Evolutionary conservation across 2,797 vertebrate genomes (phyloP).

Genomic region (Bufotes viridis): DNA sequence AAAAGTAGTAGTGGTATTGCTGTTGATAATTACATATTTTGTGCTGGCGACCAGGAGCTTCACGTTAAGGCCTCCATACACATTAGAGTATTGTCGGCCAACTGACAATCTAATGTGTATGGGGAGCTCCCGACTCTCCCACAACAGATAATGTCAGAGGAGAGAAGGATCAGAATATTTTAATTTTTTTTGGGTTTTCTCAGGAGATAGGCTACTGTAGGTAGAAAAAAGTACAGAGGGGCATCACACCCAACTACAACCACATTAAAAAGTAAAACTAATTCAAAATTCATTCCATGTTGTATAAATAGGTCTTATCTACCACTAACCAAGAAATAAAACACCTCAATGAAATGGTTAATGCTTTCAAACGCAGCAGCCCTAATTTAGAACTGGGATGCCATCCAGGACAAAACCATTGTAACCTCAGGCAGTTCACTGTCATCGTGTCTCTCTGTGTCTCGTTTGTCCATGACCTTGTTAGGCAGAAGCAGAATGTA

Average conservation of each 20-base stretch:
- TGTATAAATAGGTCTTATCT: not conserved
- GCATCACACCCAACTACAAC: not conserved
- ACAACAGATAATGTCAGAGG: too few species aligned
- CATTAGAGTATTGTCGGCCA: too few species aligned
- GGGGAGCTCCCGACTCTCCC: too few species aligned
- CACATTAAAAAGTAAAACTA: not conserved
- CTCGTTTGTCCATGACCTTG: constrained; percentile 23
- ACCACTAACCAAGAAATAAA: not conserved
- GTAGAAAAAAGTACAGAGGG: too few species aligned
- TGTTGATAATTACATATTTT: too few species aligned
- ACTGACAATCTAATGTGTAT: too few species aligned
- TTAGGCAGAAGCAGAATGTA: not conserved
- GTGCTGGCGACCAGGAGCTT: too few species aligned
- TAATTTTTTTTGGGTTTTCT: too few species aligned
- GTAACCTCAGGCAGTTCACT: constrained; percentile 27
- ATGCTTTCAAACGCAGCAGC: not conserved
- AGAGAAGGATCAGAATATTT: too few species aligned
- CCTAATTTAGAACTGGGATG: constrained; percentile 34
- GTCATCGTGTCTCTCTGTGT: constrained; percentile 48
- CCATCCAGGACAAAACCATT: constrained; percentile 33
- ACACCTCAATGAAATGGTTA: constrained; percentile 7
- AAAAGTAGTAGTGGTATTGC: too few species aligned
- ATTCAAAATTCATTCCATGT: not conserved
- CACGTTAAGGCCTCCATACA: too few species aligned
- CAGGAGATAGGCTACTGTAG: too few species aligned